These are phyloP conservation scores for Bilobella aurantiaca DNA, from an alignment of 1,140 invertebrate species.

Conservation along the genomic window DNA sequence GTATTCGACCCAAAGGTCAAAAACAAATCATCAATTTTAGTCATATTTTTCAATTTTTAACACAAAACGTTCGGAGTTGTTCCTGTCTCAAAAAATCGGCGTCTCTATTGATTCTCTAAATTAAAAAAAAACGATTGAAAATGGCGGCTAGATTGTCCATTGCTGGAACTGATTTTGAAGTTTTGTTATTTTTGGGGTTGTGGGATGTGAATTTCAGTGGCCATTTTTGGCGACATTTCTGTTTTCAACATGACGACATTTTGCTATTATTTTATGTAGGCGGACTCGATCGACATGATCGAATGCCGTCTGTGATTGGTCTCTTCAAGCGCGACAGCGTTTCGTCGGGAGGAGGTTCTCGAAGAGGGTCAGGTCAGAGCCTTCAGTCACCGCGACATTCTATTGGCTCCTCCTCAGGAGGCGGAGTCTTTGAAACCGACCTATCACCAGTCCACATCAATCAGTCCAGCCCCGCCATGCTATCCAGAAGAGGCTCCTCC, in stretches of 20 bases:
- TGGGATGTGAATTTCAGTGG: no score
- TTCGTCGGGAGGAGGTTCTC: conserved; percentile 22
- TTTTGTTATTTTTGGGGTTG: no score
- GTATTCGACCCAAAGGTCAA: no score
- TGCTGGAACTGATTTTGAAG: no score
- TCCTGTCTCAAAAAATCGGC: no score
- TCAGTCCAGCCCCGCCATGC: conserved; percentile 1
- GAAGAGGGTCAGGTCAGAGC: conserved; percentile 29
- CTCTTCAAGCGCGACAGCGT: conserved; percentile 36
- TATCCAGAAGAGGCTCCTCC: conserved; percentile 23
- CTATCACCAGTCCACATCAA: neutral
- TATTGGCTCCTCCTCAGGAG: conserved; percentile 21
- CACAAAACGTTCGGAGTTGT: no score
- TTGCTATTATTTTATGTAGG: conserved; percentile 10
- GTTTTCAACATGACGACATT: neutral
- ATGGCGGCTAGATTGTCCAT: no score
- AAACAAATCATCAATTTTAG: no score
- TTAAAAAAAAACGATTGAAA: no score
- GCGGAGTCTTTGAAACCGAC: neutral
- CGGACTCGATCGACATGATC: conserved; percentile 16
- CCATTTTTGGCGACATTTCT: neutral
- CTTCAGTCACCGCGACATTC: conserved; percentile 33
- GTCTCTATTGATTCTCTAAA: no score
- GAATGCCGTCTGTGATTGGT: conserved; percentile 36
- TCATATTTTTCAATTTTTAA: no score